Percentiles rank a stretch among this genome's conserved stretches.
These are phyloP conservation scores for Trichopria drosophilae DNA, from an alignment of 2,888 invertebrate species.

Conservation along the genomic window DNA sequence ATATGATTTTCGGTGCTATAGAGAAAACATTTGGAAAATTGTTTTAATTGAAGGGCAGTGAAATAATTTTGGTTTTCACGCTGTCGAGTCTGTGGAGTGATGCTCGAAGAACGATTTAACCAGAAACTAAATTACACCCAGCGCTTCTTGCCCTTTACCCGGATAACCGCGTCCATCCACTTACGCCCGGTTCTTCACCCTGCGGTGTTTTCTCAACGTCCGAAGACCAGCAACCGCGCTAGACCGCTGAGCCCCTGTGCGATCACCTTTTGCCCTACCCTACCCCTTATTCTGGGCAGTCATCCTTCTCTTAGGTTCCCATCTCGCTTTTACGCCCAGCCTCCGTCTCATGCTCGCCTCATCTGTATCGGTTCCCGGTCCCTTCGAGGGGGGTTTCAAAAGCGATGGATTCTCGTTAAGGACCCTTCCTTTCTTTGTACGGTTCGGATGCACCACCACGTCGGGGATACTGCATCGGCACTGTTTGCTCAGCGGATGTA, in stretches of 20 bases:
- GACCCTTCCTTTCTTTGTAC: conserved; percentile 31
- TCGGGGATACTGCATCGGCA: conserved; percentile 22
- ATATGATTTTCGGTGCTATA: not conserved
- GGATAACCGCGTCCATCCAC: conserved; percentile 28
- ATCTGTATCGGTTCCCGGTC: too few species aligned
- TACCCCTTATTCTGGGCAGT: not conserved
- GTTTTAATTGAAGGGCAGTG: not conserved
- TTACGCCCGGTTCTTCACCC: conserved; percentile 13
- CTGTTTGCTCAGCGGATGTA: conserved; percentile 23
- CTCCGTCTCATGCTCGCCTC: not conserved
- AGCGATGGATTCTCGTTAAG: conserved; percentile 41
- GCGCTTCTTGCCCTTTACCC: conserved; percentile 29
- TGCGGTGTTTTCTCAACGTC: conserved; percentile 34
- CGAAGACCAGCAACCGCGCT: conserved; percentile 22
- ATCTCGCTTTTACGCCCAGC: not conserved
- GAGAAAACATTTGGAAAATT: not conserved
- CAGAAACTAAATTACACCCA: conserved; percentile 45
- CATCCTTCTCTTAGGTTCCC: not conserved
- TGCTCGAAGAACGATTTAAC: conserved; percentile 43
- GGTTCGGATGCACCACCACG: too few species aligned
- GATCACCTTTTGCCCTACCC: too few species aligned
- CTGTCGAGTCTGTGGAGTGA: too few species aligned
- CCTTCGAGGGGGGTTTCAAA: conserved; percentile 34
- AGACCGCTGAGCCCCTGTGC: too few species aligned
- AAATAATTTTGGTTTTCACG: too few species aligned